These are phyloP conservation scores for Acleris literana DNA, from an alignment of 2,888 invertebrate genomes.

Conservation along the genomic window DNA sequence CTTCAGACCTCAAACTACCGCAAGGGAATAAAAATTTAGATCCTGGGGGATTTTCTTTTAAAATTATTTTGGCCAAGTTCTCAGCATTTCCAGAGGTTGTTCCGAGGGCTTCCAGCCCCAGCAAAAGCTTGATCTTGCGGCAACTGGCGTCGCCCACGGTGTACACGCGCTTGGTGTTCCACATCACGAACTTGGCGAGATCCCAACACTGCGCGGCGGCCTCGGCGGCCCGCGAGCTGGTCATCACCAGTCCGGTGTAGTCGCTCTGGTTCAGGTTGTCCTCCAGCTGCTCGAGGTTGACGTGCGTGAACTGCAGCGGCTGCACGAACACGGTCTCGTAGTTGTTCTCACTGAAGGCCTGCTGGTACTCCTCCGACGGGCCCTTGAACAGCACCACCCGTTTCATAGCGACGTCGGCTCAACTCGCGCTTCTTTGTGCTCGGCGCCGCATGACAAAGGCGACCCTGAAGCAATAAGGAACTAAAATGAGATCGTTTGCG, in stretches of 20 bases:
- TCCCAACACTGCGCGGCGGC: constrained; percentile 70
- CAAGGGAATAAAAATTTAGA: constrained; percentile 72
- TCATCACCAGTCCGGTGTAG: constrained; percentile 66
- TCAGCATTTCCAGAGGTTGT: constrained; percentile 64
- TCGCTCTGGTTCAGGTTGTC: constrained; percentile 50
- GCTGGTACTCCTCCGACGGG: constrained; percentile 69
- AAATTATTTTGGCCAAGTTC: constrained; percentile 62
- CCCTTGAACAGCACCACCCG: constrained; percentile 72
- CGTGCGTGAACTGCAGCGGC: constrained; percentile 65
- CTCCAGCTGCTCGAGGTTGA: constrained; percentile 52
- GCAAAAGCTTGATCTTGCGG: constrained; percentile 56
- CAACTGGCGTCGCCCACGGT: constrained; percentile 66
- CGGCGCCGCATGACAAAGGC: constrained; percentile 45
- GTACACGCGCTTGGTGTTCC: constrained; percentile 65
- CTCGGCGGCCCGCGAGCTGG: constrained; percentile 70
- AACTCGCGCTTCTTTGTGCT: constrained; percentile 39
- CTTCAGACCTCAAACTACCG: constrained; percentile 69
- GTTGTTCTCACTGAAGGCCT: constrained; percentile 58
- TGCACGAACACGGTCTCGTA: constrained; percentile 69
- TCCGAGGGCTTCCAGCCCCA: constrained; percentile 68
- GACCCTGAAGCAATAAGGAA: constrained; percentile 62
- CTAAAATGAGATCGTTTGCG: constrained; percentile 41
- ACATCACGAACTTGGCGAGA: constrained; percentile 62
- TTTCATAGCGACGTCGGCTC: constrained; percentile 57
- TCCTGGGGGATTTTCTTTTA: constrained; percentile 53